Percentiles rank a stretch among this genome's conserved stretches.
Evolutionary conservation across 2,113 vertebrate species (phyloP).

Genomic region (Psittacus erithacus): DNA sequence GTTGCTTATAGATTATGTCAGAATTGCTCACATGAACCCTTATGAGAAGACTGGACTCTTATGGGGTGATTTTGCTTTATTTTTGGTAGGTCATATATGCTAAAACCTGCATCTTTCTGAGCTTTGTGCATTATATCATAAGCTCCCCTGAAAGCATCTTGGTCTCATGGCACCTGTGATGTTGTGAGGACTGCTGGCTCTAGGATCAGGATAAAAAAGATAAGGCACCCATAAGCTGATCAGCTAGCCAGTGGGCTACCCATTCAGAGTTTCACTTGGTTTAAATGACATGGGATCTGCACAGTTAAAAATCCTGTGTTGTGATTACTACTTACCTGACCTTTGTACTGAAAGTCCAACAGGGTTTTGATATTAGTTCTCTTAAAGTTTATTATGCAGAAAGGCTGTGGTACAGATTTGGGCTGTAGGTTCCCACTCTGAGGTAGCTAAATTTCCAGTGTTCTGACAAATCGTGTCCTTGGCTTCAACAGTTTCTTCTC

Average conservation of each 20-base stretch:
- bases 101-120: not conserved
- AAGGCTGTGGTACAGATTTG: not conserved
- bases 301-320: not conserved
- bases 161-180: not conserved
- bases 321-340: not conserved
- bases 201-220: not conserved
- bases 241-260: not conserved
- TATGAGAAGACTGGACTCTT: not conserved
- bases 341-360: not conserved
- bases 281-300: not conserved
- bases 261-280: not conserved
- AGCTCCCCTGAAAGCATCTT: not conserved
- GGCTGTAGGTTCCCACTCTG: not conserved
- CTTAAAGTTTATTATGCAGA: not conserved
- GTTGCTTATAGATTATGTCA: not conserved
- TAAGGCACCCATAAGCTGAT: not conserved
- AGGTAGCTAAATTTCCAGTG: conserved; percentile 33
- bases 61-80: not conserved
- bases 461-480: not conserved
- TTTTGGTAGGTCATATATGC: not conserved
- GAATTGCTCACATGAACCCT: not conserved
- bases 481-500: not conserved
- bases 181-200: not conserved
- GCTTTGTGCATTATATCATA: not conserved
- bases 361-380: not conserved